Percentiles rank a stretch among this genome's conserved stretches.
Conservation (phyloP, 2,113 vertebrate species). For the Numenius arquata region DNA sequence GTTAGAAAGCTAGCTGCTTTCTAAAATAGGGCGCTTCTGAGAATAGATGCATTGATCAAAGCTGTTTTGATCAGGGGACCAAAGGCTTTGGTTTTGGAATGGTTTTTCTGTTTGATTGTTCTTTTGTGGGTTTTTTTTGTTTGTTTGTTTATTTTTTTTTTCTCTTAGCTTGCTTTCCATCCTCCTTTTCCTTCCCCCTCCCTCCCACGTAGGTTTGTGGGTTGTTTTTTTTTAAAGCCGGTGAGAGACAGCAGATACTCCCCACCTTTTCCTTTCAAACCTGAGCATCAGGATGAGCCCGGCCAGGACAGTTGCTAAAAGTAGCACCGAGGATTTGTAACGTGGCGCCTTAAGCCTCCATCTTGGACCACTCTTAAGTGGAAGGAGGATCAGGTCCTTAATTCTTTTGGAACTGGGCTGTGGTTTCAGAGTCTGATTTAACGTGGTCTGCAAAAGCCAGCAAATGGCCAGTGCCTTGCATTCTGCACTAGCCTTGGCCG, state of each 20-base stretch:
- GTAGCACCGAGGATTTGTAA: not conserved
- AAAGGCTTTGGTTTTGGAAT: conserved; percentile 1
- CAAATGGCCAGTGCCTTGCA: not conserved
- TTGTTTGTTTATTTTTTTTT: not conserved
- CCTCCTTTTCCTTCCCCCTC: not conserved
- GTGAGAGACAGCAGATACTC: not conserved
- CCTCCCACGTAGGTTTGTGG: not conserved
- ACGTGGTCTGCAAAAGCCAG: not conserved
- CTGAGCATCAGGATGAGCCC: not conserved
- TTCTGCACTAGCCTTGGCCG: not conserved
- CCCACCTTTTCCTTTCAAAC: not conserved
- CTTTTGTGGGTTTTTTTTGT: not conserved
- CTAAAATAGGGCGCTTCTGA: conserved; percentile 61
- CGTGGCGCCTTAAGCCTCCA: not conserved
- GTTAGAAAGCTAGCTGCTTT: conserved; percentile 58
- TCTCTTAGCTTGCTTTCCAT: not conserved
- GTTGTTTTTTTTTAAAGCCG: not conserved
- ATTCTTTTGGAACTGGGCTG: not conserved
- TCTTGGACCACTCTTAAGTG: not conserved
- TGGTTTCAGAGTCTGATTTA: not conserved
- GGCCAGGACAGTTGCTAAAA: not conserved
- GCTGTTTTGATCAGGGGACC: conserved; percentile 10
- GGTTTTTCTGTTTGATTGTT: not conserved
- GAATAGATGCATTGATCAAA: conserved; percentile 48
- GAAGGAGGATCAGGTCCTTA: not conserved